Conservation (phyloP, 2,113 vertebrate genomes). For the Antechinus flavipes region DNA sequence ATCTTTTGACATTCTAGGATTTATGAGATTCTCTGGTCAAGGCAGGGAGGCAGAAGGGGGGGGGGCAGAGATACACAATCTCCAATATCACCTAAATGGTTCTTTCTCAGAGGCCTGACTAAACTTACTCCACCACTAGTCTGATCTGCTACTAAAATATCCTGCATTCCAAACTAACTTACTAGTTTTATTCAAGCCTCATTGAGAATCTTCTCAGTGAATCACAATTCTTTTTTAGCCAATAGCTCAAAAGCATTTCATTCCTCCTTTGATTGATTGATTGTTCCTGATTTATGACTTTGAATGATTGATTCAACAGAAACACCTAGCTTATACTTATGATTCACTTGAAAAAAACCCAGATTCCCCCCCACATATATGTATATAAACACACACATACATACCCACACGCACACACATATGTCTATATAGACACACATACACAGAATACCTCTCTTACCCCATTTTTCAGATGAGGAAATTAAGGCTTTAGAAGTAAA, state of each 20-base stretch:
- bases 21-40: background rate
- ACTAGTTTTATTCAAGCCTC: background rate
- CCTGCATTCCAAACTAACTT: background rate
- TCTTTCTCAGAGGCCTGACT: background rate
- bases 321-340: background rate
- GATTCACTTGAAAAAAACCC: background rate
- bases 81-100: background rate
- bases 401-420: no score
- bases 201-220: background rate
- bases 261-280: background rate
- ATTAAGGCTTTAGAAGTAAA: background rate
- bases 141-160: background rate
- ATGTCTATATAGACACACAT: no score
- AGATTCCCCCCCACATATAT: background rate
- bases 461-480: background rate
- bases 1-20: background rate
- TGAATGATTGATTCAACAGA: background rate
- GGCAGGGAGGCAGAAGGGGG: background rate
- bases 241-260: background rate
- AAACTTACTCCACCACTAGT: background rate
- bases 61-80: background rate
- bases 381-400: no score
- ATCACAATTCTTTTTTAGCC: background rate
- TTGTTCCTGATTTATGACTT: background rate
- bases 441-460: background rate